Base-by-base conservation (phyloP, 2,888 invertebrate genomes). In the Acleris literana region DNA sequence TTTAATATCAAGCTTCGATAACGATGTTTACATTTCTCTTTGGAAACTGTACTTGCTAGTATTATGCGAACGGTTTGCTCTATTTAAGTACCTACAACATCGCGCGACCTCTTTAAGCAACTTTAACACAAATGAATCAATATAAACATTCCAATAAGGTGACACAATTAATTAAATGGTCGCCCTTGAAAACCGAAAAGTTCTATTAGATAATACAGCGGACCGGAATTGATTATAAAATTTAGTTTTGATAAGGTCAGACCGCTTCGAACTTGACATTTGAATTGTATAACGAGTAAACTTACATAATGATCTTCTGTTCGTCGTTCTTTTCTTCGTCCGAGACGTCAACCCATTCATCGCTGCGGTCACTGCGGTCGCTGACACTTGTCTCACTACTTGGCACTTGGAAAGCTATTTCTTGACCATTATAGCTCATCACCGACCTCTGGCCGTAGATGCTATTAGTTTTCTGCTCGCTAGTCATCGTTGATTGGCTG, bases 291-390 rank as follows among this genome's bases (percentile, higher is more conserved):
- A 16, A 52, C 18, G 18, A 60, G 17, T 46, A 65, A 68, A 93
- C 94, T 93, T 81, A 94, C 94, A 94, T 93, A 55, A 94, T 92
- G 72, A 94, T 93, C 71, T 93, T 90, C 71, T 90, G 92, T 68
- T 92, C 88, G 58, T 88, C 89, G 72, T 82, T 87, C 71, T 90
- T 90, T 70, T 93, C 93, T 71, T 93, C 93, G 77, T 94, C 94
- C 5, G 94, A 94, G 16, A 95, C 87, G 75, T 95, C 95, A 49
- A 95, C 93, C 95, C 95, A 95, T 74, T 95, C 95, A 70, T 95
- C 95, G 70, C 94, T 94, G 18, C 94, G 87, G 73, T 94, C 94
- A 71, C 94, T 94, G 6, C 93, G 85, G 72, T 94, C 94, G 73
- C 94, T 94, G 57, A 90, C 92, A 74, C 94, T 94, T 29, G 93